A percentile compares a stretch with the other conserved stretches of the same genome.
Conservation (phyloP, 2,113 vertebrate species). For the Athene cunicularia region DNA sequence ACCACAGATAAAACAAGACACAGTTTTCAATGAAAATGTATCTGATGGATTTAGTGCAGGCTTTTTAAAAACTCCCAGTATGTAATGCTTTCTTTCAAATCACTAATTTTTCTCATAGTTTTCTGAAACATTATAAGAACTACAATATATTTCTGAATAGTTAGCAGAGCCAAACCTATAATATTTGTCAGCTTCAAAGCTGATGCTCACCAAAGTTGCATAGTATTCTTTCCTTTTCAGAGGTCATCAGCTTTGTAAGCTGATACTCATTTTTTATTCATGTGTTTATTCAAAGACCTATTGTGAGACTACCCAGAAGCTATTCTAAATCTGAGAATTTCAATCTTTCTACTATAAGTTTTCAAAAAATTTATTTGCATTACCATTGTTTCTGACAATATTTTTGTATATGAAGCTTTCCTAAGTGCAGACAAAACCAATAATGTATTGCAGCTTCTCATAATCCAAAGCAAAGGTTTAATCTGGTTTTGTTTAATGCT, state of each 20-base stretch:
- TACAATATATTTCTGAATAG: background rate
- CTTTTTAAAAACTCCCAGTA: background rate
- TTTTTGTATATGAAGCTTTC: background rate
- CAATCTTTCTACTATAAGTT: background rate
- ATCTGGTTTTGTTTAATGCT: background rate
- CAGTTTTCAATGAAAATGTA: background rate
- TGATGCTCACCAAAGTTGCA: background rate
- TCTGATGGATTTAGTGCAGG: background rate
- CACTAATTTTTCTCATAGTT: background rate
- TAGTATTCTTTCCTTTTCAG: background rate
- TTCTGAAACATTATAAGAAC: background rate
- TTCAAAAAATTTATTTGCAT: background rate
- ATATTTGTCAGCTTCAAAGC: background rate
- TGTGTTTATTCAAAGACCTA: background rate
- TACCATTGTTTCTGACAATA: background rate
- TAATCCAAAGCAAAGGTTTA: background rate
- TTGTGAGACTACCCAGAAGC: background rate
- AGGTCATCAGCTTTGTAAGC: background rate
- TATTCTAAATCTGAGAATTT: background rate
- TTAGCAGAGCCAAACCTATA: background rate
- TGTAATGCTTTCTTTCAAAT: background rate
- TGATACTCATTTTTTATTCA: background rate
- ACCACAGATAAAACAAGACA: background rate
- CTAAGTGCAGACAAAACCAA: background rate
- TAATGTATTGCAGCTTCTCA: background rate